Evolutionary conservation across 2,888 invertebrate genomes (phyloP).

Genomic region (Xanthorhoe spadicearia): DNA sequence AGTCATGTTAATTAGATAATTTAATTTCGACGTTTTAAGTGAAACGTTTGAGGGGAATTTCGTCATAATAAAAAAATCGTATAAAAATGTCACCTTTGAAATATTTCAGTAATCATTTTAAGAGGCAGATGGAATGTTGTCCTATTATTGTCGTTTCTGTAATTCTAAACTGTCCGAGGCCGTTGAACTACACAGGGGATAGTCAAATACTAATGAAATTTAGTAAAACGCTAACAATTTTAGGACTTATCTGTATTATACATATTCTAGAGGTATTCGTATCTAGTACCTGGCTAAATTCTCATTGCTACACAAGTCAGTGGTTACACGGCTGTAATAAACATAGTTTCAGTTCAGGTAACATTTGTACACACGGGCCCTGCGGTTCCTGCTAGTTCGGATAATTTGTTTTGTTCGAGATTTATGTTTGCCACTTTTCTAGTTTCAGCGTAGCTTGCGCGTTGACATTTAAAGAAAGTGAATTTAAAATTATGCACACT

Average conservation of each 20-base stretch:
- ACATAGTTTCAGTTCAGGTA: conserved; percentile 78
- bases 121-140: background rate
- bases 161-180: background rate
- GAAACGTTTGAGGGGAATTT: conserved; percentile 55
- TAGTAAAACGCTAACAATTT: too few species aligned
- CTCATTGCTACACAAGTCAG: conserved; percentile 69
- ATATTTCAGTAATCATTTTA: conserved; percentile 18
- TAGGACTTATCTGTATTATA: too few species aligned
- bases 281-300: conserved; percentile 68
- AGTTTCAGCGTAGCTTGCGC: background rate
- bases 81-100: conserved; percentile 25
- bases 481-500: background rate
- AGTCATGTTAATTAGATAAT: conserved; percentile 71
- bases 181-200: background rate
- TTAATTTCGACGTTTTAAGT: conserved; percentile 62
- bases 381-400: conserved; percentile 11
- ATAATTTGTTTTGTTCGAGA: conserved; percentile 9
- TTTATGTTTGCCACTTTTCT: conserved; percentile 3
- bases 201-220: too few species aligned
- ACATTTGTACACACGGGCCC: conserved; percentile 58
- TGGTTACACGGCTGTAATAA: conserved; percentile 70
- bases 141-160: background rate
- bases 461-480: background rate
- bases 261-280: conserved; percentile 49
- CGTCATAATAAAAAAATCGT: conserved; percentile 45